Conservation (phyloP, 1,140 invertebrate genomes). For the Lineus longissimus region DNA sequence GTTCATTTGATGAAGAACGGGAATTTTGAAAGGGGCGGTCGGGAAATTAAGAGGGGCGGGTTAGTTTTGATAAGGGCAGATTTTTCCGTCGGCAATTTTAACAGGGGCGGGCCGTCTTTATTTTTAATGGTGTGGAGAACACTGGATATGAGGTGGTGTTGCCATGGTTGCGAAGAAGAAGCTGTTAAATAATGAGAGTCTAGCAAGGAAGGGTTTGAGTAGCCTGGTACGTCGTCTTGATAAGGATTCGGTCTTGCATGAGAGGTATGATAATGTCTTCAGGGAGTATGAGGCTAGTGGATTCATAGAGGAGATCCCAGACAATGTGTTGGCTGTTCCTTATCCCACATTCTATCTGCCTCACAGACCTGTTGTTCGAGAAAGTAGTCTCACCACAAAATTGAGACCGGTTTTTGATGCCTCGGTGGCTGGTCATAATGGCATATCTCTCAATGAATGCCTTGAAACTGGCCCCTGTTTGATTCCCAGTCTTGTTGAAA, state of each 20-base stretch:
- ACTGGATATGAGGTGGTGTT: not conserved
- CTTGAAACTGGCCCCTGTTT: slow-evolving; percentile 25
- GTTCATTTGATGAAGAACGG: too few relatives aligned
- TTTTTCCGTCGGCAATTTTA: too few relatives aligned
- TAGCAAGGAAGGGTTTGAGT: not conserved
- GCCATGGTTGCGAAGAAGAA: not conserved
- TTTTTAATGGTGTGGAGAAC: too few relatives aligned
- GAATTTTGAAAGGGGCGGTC: too few relatives aligned
- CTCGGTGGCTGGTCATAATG: slow-evolving; percentile 27
- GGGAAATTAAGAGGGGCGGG: too few relatives aligned
- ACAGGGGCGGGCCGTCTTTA: too few relatives aligned
- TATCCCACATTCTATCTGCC: slow-evolving; percentile 45
- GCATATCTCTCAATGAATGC: slow-evolving; percentile 43
- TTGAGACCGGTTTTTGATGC: slow-evolving; percentile 49
- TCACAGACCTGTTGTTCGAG: slow-evolving; percentile 48
- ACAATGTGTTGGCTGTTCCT: not conserved
- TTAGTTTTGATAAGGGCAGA: too few relatives aligned
- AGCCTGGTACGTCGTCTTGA: not conserved
- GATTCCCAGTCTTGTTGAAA: slow-evolving; percentile 9
- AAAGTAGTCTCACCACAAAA: slow-evolving; percentile 37
- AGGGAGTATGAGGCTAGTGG: not conserved
- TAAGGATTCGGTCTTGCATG: not conserved
- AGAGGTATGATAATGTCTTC: not conserved
- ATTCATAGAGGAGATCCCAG: not conserved
- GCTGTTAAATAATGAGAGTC: too few relatives aligned